Conservation (phyloP, 1,140 invertebrate species). For the Mamestra configurata region DNA sequence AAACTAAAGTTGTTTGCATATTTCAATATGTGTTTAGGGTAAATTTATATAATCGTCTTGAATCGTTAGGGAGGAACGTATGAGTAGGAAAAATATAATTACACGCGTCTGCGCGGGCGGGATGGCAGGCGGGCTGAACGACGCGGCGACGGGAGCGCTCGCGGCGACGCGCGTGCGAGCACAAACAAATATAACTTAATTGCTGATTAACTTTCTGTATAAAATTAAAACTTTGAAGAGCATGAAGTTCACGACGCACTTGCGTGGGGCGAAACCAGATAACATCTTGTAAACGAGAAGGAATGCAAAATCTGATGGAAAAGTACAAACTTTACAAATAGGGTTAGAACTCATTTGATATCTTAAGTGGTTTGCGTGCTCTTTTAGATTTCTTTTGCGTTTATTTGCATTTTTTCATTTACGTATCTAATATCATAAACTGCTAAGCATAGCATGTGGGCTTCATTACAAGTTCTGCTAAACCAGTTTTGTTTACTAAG, state of each 20-base stretch:
- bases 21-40: conserved; percentile 29
- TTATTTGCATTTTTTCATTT: neutral
- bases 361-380: neutral
- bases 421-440: conserved; percentile 32
- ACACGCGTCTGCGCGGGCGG: conserved; percentile 29
- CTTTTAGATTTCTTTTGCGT: neutral
- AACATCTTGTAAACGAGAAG: conserved; percentile 27
- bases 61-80: conserved; percentile 52
- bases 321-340: conserved; percentile 7
- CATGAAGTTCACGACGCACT: neutral
- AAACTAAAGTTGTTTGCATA: conserved; percentile 31
- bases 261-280: conserved; percentile 1
- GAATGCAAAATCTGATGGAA: conserved; percentile 17
- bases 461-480: conserved; percentile 11
- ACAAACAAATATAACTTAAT: conserved; percentile 63
- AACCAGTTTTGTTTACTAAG: conserved; percentile 23
- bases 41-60: conserved; percentile 58
- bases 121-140: neutral
- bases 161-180: conserved; percentile 63
- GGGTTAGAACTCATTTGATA: conserved; percentile 5
- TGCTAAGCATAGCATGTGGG: conserved; percentile 12
- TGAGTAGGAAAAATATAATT: conserved; percentile 55
- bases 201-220: conserved; percentile 59
- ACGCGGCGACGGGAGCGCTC: conserved; percentile 52
- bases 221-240: conserved; percentile 35